phyloP scores from a whole-genome alignment of 2,113 vertebrate genomes.

The Lampris incognitus region DNA sequence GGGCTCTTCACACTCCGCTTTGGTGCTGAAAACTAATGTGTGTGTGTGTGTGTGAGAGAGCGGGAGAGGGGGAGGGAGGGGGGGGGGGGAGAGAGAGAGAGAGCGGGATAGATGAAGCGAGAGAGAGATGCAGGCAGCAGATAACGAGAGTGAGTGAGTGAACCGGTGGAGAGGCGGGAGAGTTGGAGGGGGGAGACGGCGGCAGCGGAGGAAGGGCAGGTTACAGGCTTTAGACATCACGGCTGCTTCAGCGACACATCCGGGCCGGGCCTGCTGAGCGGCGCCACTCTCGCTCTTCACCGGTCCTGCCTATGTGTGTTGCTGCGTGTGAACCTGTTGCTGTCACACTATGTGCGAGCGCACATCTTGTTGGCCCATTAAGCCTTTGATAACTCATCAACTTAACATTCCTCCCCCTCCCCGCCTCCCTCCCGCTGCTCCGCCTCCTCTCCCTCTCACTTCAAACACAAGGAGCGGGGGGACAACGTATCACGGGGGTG shows the following conservation, averaged over 20 bases:
- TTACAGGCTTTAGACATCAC: conserved; percentile 30
- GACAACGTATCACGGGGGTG: conserved; percentile 31
- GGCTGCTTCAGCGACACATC: conserved; percentile 59
- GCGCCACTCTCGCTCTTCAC: background rate
- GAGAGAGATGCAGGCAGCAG: background rate
- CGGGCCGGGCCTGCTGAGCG: conserved; percentile 38
- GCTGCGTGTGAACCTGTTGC: background rate
- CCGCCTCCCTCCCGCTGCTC: background rate
- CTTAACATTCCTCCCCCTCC: background rate
- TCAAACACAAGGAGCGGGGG: conserved; percentile 31
- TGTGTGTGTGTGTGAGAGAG: background rate
- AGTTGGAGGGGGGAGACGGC: background rate
- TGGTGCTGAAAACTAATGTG: no score
- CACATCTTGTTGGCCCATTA: conserved; percentile 27
- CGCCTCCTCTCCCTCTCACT: background rate
- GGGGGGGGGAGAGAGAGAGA: background rate
- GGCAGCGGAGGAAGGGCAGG: background rate
- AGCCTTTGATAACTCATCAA: conserved; percentile 31
- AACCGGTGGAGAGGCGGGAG: background rate
- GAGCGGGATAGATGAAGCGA: background rate
- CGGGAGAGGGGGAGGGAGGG: background rate
- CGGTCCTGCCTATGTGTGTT: background rate
- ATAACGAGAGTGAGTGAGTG: background rate
- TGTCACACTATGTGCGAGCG: background rate
- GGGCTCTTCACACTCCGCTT: no score